These are phyloP conservation scores for Actenoides hombroni DNA, from an alignment of 2,113 vertebrate species.

Conservation along the genomic window DNA sequence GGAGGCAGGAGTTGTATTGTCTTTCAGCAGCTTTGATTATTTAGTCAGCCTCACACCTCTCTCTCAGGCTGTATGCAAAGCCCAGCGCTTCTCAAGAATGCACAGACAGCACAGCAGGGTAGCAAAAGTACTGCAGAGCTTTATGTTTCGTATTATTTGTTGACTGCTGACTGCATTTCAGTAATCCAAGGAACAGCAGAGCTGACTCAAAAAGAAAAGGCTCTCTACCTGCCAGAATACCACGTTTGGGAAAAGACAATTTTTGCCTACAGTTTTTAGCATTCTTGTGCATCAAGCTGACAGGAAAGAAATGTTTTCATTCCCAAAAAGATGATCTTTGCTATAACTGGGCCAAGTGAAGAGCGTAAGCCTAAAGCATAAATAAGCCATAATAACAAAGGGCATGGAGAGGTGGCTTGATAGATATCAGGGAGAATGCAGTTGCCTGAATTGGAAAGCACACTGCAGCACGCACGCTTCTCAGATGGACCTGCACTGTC, in stretches of 20 bases:
- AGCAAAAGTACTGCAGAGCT: conserved; percentile 17
- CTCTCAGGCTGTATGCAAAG: not conserved
- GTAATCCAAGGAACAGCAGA: not conserved
- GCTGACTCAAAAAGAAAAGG: not conserved
- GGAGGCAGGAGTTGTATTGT: conserved; percentile 51
- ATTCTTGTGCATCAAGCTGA: not conserved
- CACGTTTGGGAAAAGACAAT: not conserved
- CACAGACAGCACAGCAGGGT: not conserved
- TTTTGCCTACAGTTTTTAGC: not conserved
- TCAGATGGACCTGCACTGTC: not conserved
- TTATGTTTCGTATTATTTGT: not conserved
- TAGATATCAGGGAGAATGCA: not conserved
- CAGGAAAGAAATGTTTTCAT: not conserved
- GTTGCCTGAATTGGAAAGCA: not conserved
- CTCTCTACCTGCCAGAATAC: not conserved
- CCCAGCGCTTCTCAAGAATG: not conserved
- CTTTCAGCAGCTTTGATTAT: conserved; percentile 65
- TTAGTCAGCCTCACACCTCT: conserved; percentile 40
- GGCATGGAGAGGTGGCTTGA: not conserved
- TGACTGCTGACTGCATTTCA: conserved; percentile 7
- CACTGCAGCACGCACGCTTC: not conserved
- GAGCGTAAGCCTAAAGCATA: not conserved
- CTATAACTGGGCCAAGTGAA: not conserved
- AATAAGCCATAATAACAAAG: not conserved
- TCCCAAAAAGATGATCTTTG: not conserved